These are phyloP conservation scores for Sialia sialis DNA, from an alignment of 2,113 vertebrate genomes.

Conservation along the genomic window DNA sequence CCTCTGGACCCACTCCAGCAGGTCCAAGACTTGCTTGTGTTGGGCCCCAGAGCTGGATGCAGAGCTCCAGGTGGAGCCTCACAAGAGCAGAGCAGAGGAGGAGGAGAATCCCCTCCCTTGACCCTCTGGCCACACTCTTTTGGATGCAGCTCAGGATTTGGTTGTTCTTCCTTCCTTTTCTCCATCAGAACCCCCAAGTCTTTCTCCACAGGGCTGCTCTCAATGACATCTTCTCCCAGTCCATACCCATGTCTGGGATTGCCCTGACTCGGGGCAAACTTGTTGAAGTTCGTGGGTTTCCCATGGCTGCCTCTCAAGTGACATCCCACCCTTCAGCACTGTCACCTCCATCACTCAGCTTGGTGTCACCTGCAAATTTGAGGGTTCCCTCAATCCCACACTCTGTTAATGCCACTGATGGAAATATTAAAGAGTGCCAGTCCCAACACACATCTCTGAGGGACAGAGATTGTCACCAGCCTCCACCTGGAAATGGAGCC, in stretches of 20 bases:
- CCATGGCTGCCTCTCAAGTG: background rate
- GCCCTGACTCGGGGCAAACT: background rate
- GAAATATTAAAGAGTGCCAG: background rate
- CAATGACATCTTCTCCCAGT: background rate
- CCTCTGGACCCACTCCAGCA: background rate
- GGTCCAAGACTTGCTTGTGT: background rate
- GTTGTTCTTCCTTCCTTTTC: background rate
- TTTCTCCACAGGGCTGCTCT: background rate
- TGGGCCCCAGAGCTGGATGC: background rate
- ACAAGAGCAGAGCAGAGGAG: background rate
- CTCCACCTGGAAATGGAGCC: background rate
- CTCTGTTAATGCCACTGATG: too few relatives aligned
- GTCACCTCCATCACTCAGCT: background rate
- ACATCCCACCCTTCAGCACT: background rate
- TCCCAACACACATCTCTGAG: background rate
- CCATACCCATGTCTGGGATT: background rate
- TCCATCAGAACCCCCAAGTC: background rate
- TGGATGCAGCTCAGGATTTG: background rate
- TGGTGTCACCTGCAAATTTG: background rate
- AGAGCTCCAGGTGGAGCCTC: background rate
- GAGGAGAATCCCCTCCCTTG: background rate
- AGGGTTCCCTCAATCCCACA: accelerated
- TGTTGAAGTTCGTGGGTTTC: background rate
- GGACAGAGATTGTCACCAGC: accelerated
- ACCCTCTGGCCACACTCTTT: background rate